A percentile compares a stretch with the other conserved stretches of the same genome.
Conservation (phyloP, 2,113 vertebrate genomes). For the Cottus gobio region DNA sequence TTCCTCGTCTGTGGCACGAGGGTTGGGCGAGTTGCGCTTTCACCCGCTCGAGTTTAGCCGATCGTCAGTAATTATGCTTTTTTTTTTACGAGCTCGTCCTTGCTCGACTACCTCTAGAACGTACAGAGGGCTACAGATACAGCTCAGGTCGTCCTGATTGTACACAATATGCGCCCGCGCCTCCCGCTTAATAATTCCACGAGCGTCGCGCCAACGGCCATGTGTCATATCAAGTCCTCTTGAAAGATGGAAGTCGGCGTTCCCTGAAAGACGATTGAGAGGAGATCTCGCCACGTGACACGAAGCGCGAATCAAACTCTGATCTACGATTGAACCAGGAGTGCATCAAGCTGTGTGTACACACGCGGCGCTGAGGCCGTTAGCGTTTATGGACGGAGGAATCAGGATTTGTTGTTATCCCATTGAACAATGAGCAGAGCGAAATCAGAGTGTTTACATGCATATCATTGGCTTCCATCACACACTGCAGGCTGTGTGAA, state of each 20-base stretch:
- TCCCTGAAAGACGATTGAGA: constrained; percentile 28
- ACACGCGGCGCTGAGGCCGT: background rate
- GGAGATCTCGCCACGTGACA: constrained; percentile 31
- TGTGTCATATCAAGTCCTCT: constrained; percentile 32
- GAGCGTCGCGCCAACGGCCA: constrained; percentile 17
- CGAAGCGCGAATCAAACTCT: constrained; percentile 40
- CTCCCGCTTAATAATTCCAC: background rate
- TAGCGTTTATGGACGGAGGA: constrained; percentile 53
- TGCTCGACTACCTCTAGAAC: constrained; percentile 41
- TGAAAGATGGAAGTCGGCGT: constrained; percentile 30
- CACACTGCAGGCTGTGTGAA: constrained; percentile 80
- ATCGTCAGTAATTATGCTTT: constrained; percentile 61
- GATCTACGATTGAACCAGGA: constrained; percentile 30
- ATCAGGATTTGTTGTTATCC: constrained; percentile 68
- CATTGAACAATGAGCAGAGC: constrained; percentile 61
- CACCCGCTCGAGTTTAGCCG: constrained; percentile 59
- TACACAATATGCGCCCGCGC: background rate
- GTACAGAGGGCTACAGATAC: background rate
- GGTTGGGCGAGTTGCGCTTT: constrained; percentile 55
- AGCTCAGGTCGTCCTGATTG: constrained; percentile 13
- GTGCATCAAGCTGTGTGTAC: constrained; percentile 8
- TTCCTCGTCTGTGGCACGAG: constrained; percentile 33
- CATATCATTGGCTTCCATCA: constrained; percentile 81
- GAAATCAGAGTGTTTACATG: constrained; percentile 79
- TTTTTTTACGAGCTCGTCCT: constrained; percentile 56